Evolutionary conservation across 2,797 vertebrate genomes (phyloP).

Genomic region (Premnoplex brunnescens): DNA sequence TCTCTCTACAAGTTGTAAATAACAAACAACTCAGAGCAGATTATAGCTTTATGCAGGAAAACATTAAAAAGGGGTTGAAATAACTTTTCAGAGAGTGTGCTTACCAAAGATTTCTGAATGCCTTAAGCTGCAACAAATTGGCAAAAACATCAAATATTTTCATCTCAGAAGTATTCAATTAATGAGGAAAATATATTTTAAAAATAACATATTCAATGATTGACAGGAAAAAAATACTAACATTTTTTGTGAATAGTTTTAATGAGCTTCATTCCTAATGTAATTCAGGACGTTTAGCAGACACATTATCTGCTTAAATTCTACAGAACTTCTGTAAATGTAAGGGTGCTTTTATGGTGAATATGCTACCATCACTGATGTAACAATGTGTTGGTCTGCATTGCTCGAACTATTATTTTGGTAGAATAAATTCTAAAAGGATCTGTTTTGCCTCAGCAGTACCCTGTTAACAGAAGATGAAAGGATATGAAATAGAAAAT

Average conservation of each 20-base stretch:
- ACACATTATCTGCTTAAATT: not conserved
- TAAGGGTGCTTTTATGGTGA: not conserved
- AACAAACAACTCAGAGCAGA: not conserved
- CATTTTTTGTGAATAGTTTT: not conserved
- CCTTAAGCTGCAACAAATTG: not conserved
- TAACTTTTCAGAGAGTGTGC: not conserved
- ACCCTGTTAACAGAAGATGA: not conserved
- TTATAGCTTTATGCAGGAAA: not conserved
- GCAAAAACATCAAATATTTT: not conserved
- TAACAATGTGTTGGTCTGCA: not conserved
- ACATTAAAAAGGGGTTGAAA: not conserved
- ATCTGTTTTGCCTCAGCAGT: not conserved
- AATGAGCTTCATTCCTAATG: not conserved
- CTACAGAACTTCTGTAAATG: not conserved
- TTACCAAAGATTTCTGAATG: not conserved
- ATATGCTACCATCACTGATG: not conserved
- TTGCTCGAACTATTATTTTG: not conserved
- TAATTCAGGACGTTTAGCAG: not conserved
- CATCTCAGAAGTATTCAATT: not conserved
- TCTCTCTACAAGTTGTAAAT: slow-evolving; percentile 26
- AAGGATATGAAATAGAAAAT: not conserved
- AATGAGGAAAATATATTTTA: not conserved
- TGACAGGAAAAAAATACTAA: not conserved
- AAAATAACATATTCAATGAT: not conserved
- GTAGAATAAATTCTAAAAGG: not conserved